Evolutionary conservation across 2,797 vertebrate species (phyloP).

Genomic region (Poeciliopsis turneri): DNA sequence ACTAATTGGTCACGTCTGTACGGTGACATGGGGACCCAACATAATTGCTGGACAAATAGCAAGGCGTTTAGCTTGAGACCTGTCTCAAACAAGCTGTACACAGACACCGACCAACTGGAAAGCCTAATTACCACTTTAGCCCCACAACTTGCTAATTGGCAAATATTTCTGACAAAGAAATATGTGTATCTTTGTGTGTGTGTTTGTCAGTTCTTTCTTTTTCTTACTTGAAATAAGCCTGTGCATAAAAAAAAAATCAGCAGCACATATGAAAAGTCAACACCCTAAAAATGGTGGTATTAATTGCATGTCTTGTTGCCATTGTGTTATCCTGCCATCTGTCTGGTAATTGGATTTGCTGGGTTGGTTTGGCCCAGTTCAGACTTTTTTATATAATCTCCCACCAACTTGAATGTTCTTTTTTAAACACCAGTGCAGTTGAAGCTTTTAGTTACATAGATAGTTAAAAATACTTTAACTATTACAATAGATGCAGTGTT

Average conservation of each 20-base stretch:
- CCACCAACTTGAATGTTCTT: not conserved
- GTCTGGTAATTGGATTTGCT: slow-evolving; percentile 32
- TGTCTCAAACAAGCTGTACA: slow-evolving; percentile 72
- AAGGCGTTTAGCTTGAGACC: slow-evolving; percentile 76
- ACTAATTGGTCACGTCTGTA: slow-evolving; percentile 83
- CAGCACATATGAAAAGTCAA: not conserved
- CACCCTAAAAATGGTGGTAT: not conserved
- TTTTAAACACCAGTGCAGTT: slow-evolving; percentile 1
- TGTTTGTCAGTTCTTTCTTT: slow-evolving; percentile 31
- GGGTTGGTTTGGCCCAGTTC: slow-evolving; percentile 22
- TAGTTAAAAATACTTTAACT: not conserved
- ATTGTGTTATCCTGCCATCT: slow-evolving; percentile 29
- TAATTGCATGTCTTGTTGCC: slow-evolving; percentile 17
- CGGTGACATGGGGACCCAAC: slow-evolving; percentile 78
- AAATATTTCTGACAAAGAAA: slow-evolving; percentile 70
- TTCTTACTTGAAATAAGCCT: slow-evolving; percentile 24
- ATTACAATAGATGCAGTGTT: not conserved
- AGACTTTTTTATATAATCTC: slow-evolving; percentile 6
- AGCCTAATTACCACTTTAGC: slow-evolving; percentile 76
- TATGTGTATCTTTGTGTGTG: slow-evolving; percentile 34
- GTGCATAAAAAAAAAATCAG: slow-evolving; percentile 3
- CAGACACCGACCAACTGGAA: slow-evolving; percentile 75
- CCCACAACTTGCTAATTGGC: slow-evolving; percentile 78
- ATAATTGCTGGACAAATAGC: slow-evolving; percentile 84
- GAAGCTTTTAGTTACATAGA: slow-evolving; percentile 5